A percentile compares a stretch with the other conserved stretches of the same genome.
Conservation (phyloP, 2,888 invertebrate genomes). For the Pediacus dermestoides region DNA sequence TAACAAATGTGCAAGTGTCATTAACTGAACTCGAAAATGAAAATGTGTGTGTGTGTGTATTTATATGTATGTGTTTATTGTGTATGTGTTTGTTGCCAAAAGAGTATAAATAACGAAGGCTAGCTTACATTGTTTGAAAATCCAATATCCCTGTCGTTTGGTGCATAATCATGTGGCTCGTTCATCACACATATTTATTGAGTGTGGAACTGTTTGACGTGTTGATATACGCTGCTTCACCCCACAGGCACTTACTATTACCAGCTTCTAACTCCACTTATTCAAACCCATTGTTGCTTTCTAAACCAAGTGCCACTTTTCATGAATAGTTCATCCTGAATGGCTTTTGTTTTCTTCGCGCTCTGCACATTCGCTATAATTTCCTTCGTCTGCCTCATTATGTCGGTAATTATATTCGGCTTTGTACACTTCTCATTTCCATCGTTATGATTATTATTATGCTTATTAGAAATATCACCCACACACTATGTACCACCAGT, state of each 20-base stretch:
- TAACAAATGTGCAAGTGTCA: constrained; percentile 31
- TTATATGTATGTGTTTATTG: too few species aligned
- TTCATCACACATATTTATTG: constrained; percentile 30
- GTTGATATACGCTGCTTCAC: constrained; percentile 26
- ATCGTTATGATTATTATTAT: too few species aligned
- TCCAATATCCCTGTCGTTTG: constrained; percentile 21
- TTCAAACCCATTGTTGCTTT: constrained; percentile 13
- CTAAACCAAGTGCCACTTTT: constrained; percentile 15
- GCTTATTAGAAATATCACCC: too few species aligned
- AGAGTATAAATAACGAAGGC: constrained; percentile 25
- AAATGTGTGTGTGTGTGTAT: constrained; percentile 15
- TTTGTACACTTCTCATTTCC: too few species aligned
- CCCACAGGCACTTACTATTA: constrained; percentile 16
- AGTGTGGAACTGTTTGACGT: constrained; percentile 30
- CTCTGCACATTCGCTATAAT: too few species aligned
- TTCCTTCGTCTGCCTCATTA: too few species aligned
- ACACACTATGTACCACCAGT: too few species aligned
- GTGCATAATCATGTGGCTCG: constrained; percentile 23
- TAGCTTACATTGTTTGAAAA: constrained; percentile 17
- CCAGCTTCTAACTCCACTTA: constrained; percentile 13
- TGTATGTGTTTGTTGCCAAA: constrained; percentile 14
- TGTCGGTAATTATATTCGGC: too few species aligned
- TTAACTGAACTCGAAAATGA: too few species aligned
- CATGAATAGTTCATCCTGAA: constrained; percentile 16
- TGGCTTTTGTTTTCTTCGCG: constrained; percentile 15